These are phyloP conservation scores for Rousettus madagascariensis DNA, from an alignment of 2,797 vertebrate species.

Conservation along the genomic window DNA sequence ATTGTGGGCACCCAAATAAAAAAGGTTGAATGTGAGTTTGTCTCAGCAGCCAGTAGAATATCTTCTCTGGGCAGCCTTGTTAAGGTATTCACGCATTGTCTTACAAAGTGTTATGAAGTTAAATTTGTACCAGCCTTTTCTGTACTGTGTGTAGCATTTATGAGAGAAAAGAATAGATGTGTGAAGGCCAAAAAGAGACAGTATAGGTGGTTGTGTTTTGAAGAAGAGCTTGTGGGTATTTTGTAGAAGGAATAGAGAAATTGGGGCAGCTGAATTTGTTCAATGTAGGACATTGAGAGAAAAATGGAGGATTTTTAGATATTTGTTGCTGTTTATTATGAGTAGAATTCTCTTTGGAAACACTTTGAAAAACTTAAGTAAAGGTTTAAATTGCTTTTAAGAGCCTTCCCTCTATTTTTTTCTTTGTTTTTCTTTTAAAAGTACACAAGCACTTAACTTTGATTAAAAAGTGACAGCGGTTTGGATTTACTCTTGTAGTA, in stretches of 20 bases:
- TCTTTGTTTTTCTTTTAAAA: background rate
- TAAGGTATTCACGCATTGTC: background rate
- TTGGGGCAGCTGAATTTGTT: background rate
- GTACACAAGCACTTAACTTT: background rate
- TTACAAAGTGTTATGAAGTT: background rate
- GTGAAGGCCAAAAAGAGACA: background rate
- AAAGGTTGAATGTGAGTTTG: slow-evolving; percentile 52
- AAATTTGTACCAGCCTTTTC: background rate
- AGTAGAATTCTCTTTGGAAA: slow-evolving; percentile 4
- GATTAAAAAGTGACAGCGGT: background rate
- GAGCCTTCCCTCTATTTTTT: background rate
- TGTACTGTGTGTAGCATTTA: background rate
- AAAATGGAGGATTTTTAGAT: background rate
- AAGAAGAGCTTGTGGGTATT: background rate
- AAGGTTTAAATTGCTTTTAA: slow-evolving; percentile 30
- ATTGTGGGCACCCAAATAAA: slow-evolving; percentile 46
- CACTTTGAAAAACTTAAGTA: background rate
- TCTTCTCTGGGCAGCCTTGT: background rate
- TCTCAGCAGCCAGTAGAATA: background rate
- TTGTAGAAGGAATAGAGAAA: slow-evolving; percentile 15
- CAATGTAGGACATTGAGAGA: background rate
- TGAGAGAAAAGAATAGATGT: background rate
- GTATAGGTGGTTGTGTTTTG: background rate
- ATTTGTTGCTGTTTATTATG: background rate
- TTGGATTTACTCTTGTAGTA: background rate